phyloP scores from a whole-genome alignment of 2,797 vertebrate genomes.

The Sebastes melanostomus region DNA sequence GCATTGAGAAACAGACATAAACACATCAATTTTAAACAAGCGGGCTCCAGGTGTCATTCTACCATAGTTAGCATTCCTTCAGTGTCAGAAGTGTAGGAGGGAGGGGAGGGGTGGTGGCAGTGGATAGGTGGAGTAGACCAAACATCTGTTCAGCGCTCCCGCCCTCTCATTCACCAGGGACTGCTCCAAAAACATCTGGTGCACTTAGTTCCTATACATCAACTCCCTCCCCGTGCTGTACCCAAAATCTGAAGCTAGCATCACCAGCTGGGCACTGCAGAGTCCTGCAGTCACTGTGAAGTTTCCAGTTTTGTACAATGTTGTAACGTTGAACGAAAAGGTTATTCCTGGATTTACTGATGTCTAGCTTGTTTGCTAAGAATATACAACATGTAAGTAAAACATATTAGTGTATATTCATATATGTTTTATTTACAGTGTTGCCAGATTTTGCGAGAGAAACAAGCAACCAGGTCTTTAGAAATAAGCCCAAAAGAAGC shows the following conservation, averaged over 20 bases:
- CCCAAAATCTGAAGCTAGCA: conserved; percentile 65
- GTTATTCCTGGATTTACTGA: conserved; percentile 9
- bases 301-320: background rate
- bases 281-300: conserved; percentile 21
- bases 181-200: conserved; percentile 94
- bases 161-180: conserved; percentile 92
- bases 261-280: conserved; percentile 56
- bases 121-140: conserved; percentile 80
- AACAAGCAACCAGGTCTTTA: too few species aligned
- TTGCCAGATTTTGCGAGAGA: too few species aligned
- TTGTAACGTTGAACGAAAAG: background rate
- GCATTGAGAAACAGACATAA: conserved; percentile 56
- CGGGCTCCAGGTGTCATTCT: conserved; percentile 67
- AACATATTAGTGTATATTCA: background rate
- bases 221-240: conserved; percentile 73
- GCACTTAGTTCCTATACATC: conserved; percentile 85
- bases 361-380: background rate
- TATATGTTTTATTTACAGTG: background rate
- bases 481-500: too few species aligned
- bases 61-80: conserved; percentile 74
- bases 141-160: conserved; percentile 93
- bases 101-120: conserved; percentile 71
- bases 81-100: conserved; percentile 76
- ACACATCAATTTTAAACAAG: conserved; percentile 50
- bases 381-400: background rate